These are phyloP conservation scores for Pentalonia nigronervosa DNA, from an alignment of 1,140 invertebrate genomes.

Conservation along the genomic window DNA sequence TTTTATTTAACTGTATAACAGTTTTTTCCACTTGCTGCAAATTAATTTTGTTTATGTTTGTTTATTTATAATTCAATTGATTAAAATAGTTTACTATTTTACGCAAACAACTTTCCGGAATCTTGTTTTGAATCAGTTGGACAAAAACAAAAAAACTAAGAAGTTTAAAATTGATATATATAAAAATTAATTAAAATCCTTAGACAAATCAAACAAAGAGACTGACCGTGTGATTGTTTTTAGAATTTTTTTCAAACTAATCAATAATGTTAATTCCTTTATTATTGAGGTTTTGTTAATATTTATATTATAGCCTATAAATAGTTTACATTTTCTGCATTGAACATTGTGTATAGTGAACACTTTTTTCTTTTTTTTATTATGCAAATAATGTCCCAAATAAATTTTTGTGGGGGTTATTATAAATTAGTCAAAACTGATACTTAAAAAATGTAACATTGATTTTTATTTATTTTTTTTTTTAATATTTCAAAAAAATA, in stretches of 20 bases:
- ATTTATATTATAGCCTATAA: conserved; percentile 56
- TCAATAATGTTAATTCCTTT: conserved; percentile 58
- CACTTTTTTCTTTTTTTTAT: conserved; percentile 33
- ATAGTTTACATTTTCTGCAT: conserved; percentile 57
- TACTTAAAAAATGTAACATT: conserved; percentile 58
- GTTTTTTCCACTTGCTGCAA: conserved; percentile 49
- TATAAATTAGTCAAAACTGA: conserved; percentile 58
- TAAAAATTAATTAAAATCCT: conserved; percentile 56
- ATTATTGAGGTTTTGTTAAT: conserved; percentile 58
- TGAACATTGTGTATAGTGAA: conserved; percentile 53
- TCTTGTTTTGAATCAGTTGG: conserved; percentile 52
- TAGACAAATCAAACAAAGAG: conserved; percentile 59
- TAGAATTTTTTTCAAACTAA: conserved; percentile 57
- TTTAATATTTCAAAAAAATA: conserved; percentile 56
- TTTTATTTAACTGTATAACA: conserved; percentile 45
- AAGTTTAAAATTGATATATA: conserved; percentile 47
- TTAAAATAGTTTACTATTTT: conserved; percentile 55
- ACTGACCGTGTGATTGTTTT: conserved; percentile 60
- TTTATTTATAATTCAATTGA: conserved; percentile 43
- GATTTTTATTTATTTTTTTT: conserved; percentile 55
- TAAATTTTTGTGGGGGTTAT: conserved; percentile 53
- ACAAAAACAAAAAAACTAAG: conserved; percentile 1
- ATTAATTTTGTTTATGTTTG: conserved; percentile 51
- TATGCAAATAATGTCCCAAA: conserved; percentile 46
- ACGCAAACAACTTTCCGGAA: conserved; percentile 9